A percentile compares a stretch with the other conserved stretches of the same genome.
Conservation (phyloP, 92 coral and sea anemone genomes). For the Umimayanthus chanpuru region DNA sequence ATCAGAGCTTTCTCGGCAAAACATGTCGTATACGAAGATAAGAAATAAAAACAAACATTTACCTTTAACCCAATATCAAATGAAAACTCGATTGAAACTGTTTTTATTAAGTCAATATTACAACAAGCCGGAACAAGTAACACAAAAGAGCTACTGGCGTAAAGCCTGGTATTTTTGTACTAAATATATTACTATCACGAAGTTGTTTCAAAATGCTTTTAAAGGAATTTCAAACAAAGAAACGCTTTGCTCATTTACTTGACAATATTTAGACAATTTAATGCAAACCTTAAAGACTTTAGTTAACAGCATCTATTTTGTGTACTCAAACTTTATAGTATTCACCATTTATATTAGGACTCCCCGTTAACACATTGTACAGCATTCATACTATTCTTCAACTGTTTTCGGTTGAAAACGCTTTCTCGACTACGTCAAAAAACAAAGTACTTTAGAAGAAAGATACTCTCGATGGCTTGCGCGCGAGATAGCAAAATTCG, state of each 20-base stretch:
- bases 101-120: background rate
- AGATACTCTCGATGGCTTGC: background rate
- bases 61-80: background rate
- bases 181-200: background rate
- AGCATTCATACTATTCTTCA: background rate
- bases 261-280: background rate
- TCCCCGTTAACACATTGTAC: constrained; percentile 10
- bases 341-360: constrained; percentile 6
- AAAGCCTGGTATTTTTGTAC: background rate
- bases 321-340: background rate
- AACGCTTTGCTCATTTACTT: constrained; percentile 7
- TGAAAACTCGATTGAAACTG: constrained; percentile 5
- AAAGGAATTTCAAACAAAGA: background rate
- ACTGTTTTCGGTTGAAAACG: constrained; percentile 2
- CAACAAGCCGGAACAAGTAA: too few species aligned
- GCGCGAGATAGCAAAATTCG: background rate
- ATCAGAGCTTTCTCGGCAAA: background rate
- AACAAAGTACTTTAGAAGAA: background rate
- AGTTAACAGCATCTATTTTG: background rate
- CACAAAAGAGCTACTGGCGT: background rate
- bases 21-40: background rate
- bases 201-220: background rate
- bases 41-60: background rate
- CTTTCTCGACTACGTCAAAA: background rate
- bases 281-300: background rate